phyloP scores from a whole-genome alignment of 2,113 vertebrate genomes.

The Candoia aspera region DNA sequence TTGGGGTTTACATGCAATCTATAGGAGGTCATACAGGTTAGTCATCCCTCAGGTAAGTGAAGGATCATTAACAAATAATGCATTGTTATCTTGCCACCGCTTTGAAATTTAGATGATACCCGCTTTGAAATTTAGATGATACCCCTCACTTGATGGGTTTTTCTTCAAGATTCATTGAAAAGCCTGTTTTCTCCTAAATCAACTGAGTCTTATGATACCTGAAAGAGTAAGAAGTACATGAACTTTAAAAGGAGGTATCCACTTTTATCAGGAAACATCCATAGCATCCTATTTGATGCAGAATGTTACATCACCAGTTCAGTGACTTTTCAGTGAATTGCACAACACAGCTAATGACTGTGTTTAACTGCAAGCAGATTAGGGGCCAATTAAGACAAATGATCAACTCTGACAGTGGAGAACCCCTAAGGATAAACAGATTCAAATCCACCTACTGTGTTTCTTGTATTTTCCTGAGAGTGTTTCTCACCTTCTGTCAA shows the following conservation, averaged over 20 bases:
- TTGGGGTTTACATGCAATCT: background rate
- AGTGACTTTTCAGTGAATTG: background rate
- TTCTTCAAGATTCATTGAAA: background rate
- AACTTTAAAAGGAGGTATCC: background rate
- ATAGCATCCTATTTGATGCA: background rate
- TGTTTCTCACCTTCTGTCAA: background rate
- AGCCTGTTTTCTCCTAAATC: background rate
- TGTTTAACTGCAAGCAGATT: background rate
- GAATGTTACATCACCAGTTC: background rate
- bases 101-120: background rate
- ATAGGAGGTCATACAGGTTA: background rate
- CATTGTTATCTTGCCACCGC: background rate
- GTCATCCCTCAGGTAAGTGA: background rate
- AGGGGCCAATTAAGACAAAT: background rate
- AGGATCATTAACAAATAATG: background rate
- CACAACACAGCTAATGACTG: background rate
- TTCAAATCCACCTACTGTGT: background rate
- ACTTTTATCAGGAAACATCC: background rate
- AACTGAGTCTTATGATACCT: background rate
- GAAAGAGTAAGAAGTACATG: background rate
- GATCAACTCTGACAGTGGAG: background rate
- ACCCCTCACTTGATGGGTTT: background rate
- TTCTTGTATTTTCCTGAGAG: background rate
- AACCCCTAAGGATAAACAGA: background rate
- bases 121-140: background rate